These are phyloP conservation scores for Serranus cabrilla DNA, from an alignment of 2,797 vertebrate species.

Conservation along the genomic window DNA sequence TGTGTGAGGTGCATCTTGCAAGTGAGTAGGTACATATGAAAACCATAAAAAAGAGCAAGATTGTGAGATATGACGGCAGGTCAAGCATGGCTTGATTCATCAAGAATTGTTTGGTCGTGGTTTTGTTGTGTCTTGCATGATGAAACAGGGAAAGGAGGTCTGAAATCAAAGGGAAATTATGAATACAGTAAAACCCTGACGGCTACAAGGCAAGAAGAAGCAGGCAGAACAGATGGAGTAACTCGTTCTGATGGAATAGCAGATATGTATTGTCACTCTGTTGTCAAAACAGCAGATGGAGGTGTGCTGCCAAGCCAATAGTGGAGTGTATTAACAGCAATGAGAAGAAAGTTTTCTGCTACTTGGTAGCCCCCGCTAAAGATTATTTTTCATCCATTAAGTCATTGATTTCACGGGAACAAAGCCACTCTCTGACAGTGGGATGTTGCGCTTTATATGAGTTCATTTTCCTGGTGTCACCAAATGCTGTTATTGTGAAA, in stretches of 20 bases:
- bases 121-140: conserved; percentile 43
- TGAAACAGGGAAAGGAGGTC: conserved; percentile 46
- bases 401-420: conserved; percentile 1
- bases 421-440: neutral
- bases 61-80: conserved; percentile 4
- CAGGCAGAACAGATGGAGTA: conserved; percentile 79
- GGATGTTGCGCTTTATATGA: neutral
- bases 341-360: conserved; percentile 43
- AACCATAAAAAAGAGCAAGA: neutral
- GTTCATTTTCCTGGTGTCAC: neutral
- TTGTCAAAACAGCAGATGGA: conserved; percentile 84
- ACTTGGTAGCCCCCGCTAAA: conserved; percentile 2
- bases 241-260: conserved; percentile 64
- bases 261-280: conserved; percentile 63
- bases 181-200: conserved; percentile 57
- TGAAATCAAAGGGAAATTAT: conserved; percentile 76
- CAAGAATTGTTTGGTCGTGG: conserved; percentile 44
- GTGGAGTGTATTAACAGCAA: conserved; percentile 23
- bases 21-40: conserved; percentile 1
- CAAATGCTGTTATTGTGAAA: neutral
- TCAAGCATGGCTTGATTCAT: conserved; percentile 39
- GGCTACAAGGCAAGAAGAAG: conserved; percentile 44
- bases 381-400: neutral
- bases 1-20: conserved; percentile 10
- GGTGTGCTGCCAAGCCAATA: conserved; percentile 58